phyloP scores from a whole-genome alignment of 2,113 vertebrate genomes.

The Eidolon helvum region DNA sequence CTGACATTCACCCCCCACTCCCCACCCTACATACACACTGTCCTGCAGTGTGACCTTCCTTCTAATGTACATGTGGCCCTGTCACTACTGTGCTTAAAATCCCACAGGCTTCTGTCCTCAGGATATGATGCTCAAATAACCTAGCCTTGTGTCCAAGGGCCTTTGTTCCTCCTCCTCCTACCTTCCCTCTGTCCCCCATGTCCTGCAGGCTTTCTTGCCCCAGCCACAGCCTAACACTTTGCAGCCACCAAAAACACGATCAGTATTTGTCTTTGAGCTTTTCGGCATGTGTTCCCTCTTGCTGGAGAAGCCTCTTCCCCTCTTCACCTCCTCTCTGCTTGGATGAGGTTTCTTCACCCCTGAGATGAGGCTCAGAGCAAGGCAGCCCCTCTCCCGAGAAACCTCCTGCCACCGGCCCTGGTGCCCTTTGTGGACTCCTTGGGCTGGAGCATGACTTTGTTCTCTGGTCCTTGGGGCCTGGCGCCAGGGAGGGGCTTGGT shows the following conservation, averaged over 20 bases:
- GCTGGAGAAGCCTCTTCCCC: background rate
- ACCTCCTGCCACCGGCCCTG: background rate
- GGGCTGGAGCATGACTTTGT: background rate
- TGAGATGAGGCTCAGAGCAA: background rate
- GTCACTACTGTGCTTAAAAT: background rate
- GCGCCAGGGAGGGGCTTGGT: background rate
- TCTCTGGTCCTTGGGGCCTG: background rate
- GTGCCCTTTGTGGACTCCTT: background rate
- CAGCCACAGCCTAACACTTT: background rate
- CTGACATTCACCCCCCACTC: fast-evolving
- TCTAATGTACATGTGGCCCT: background rate
- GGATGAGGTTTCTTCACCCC: background rate
- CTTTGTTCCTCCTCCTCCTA: background rate
- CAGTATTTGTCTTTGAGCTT: background rate
- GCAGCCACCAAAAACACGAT: background rate
- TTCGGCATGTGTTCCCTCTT: background rate
- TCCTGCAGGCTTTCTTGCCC: background rate
- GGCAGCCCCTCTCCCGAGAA: background rate
- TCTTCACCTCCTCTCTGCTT: background rate
- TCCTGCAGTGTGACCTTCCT: background rate
- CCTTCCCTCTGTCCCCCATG: too few species aligned
- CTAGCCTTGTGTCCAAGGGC: background rate
- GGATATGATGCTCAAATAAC: background rate
- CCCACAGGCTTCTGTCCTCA: background rate
- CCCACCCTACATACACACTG: background rate